Evolutionary conservation across 1,140 invertebrate species (phyloP).

Genomic region (Dendroctonus valens): DNA sequence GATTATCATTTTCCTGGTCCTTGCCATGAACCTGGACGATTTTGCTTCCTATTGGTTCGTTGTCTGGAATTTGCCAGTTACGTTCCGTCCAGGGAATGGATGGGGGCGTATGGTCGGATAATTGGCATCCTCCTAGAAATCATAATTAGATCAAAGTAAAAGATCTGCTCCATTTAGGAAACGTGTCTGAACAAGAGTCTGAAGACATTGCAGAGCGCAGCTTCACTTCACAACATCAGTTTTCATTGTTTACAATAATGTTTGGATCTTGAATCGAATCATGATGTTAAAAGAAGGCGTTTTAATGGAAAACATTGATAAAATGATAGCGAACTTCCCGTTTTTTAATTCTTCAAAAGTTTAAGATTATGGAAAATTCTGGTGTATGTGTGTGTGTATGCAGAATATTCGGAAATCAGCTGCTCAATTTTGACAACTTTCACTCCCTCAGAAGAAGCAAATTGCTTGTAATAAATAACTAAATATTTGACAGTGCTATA

Average conservation of each 20-base stretch:
- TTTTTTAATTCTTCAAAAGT: too few relatives aligned
- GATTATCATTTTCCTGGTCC: slow-evolving; percentile 61
- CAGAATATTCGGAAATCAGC: too few relatives aligned
- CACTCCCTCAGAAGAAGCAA: too few relatives aligned
- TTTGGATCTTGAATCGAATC: neutral
- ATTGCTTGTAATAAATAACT: too few relatives aligned
- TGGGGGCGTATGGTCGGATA: slow-evolving; percentile 43
- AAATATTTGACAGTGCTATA: too few relatives aligned
- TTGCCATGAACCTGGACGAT: slow-evolving; percentile 53
- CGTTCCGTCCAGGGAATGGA: slow-evolving; percentile 56
- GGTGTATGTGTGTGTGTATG: too few relatives aligned
- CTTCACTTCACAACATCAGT: neutral
- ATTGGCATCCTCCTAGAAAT: slow-evolving; percentile 25
- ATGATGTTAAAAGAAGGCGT: neutral
- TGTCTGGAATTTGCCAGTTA: slow-evolving; percentile 66
- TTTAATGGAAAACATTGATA: neutral
- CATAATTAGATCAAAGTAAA: neutral
- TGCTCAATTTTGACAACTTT: too few relatives aligned
- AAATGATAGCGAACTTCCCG: neutral
- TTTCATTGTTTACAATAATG: neutral
- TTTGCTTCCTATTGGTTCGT: slow-evolving; percentile 62
- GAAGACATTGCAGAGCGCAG: neutral
- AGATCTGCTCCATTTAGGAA: neutral
- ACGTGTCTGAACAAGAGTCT: neutral
- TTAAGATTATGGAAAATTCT: too few relatives aligned